Percentiles rank a stretch among this genome's conserved stretches.
These are phyloP conservation scores for Clarias laeviceps DNA, from an alignment of 2,797 vertebrate species.

Conservation along the genomic window DNA sequence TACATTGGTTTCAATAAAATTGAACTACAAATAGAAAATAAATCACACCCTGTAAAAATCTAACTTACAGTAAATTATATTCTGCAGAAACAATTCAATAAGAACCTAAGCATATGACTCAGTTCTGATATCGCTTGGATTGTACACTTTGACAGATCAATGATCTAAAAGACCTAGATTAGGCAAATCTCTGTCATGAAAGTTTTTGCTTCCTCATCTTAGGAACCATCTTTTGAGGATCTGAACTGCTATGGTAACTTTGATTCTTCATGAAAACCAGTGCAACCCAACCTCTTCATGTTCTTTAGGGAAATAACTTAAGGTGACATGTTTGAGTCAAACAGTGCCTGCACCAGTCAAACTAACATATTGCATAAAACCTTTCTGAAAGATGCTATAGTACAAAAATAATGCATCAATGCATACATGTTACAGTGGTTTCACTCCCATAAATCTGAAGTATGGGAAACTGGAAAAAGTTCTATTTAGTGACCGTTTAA, in stretches of 20 bases:
- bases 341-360: slow-evolving; percentile 30
- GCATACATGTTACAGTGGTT: slow-evolving; percentile 23
- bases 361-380: background rate
- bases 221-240: background rate
- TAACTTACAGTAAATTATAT: background rate
- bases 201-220: background rate
- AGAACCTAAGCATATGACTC: background rate
- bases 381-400: slow-evolving; percentile 7
- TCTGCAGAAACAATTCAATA: background rate
- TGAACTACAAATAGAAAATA: background rate
- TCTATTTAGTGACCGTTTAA: slow-evolving; percentile 81
- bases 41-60: background rate
- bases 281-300: background rate
- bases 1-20: background rate
- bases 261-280: background rate
- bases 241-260: background rate
- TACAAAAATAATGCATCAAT: slow-evolving; percentile 36
- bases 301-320: background rate
- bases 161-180: background rate
- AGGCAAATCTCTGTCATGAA: background rate
- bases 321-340: background rate
- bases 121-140: background rate
- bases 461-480: slow-evolving; percentile 31
- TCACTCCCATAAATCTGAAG: background rate
- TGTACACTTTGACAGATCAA: background rate